Evolutionary conservation across 2,113 vertebrate genomes (phyloP).

Genomic region (Sinosuthora webbiana): DNA sequence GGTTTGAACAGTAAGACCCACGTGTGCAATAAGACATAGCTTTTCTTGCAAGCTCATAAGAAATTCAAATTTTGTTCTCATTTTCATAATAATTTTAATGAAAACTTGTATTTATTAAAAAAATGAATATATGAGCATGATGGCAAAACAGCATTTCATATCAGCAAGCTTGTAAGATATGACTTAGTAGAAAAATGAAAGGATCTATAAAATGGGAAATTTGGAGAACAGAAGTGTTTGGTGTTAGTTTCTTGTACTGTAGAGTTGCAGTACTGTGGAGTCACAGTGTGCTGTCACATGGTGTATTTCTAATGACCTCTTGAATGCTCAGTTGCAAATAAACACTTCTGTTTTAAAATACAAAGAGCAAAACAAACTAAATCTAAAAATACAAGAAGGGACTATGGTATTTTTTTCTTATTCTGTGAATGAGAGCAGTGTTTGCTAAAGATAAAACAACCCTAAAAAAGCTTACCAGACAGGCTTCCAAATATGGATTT

Average conservation of each 20-base stretch:
- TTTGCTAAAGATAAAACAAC: neutral
- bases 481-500: neutral
- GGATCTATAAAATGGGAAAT: neutral
- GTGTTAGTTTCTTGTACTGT: neutral
- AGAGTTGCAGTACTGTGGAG: neutral
- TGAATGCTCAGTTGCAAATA: neutral
- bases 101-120: neutral
- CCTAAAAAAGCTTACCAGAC: fast-evolving
- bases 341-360: neutral
- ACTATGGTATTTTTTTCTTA: neutral
- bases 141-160: neutral
- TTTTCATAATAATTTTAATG: neutral
- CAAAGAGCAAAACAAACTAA: neutral
- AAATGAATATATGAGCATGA: neutral
- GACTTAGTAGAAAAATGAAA: neutral
- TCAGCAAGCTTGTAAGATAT: neutral
- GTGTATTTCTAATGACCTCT: neutral
- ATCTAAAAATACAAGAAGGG: neutral
- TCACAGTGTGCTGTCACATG: neutral
- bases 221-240: neutral
- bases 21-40: neutral
- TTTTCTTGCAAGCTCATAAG: neutral
- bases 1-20: neutral
- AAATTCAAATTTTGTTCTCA: neutral
- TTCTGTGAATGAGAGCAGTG: neutral